These are phyloP conservation scores for Blastomussa wellsi DNA, from an alignment of 92 coral and sea anemone genomes.

Conservation along the genomic window DNA sequence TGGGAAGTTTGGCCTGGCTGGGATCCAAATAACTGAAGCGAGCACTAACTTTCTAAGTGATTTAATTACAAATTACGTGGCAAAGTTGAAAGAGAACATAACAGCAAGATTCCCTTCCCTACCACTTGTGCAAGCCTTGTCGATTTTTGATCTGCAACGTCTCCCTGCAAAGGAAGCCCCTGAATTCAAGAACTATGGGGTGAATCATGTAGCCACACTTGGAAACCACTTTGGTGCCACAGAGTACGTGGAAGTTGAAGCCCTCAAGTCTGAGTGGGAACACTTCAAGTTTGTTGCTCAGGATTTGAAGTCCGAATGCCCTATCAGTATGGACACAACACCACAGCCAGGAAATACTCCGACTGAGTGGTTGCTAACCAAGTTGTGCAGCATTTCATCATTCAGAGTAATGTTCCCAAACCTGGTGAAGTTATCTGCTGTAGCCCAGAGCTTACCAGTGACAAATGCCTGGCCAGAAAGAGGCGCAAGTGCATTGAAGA, in stretches of 20 bases:
- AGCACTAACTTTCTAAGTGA: conserved; percentile 37
- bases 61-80: conserved; percentile 47
- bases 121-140: conserved; percentile 53
- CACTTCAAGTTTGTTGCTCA: conserved; percentile 55
- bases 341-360: conserved; percentile 29
- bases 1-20: conserved; percentile 48
- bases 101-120: conserved; percentile 58
- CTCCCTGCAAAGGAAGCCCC: conserved; percentile 63
- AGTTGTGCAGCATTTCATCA: conserved; percentile 50
- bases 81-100: conserved; percentile 59
- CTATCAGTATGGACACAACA: conserved; percentile 35
- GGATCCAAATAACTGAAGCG: conserved; percentile 44
- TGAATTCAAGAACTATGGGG: conserved; percentile 47
- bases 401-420: conserved; percentile 43
- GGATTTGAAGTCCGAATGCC: conserved; percentile 51
- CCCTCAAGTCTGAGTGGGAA: conserved; percentile 33
- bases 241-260: conserved; percentile 52
- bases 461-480: conserved; percentile 62
- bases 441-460: conserved; percentile 43
- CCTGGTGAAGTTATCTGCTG: conserved; percentile 54
- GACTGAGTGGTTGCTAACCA: conserved; percentile 62
- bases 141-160: conserved; percentile 46
- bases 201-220: conserved; percentile 48
- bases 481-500: conserved; percentile 45
- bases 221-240: conserved; percentile 51